phyloP scores from a whole-genome alignment of 2,888 invertebrate genomes.

The Lapara coniferarum region DNA sequence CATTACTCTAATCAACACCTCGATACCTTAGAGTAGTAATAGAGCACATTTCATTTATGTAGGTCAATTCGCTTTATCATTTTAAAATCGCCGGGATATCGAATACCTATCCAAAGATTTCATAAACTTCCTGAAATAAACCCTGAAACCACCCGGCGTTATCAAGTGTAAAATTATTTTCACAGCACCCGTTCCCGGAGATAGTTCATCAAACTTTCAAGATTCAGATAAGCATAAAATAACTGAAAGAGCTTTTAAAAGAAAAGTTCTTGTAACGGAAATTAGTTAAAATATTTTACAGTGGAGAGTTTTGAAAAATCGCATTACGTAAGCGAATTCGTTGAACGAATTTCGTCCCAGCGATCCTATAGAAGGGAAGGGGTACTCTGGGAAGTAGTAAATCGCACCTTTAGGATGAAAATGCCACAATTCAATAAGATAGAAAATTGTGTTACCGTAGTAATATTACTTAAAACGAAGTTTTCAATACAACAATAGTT shows the following conservation, averaged over 20 bases:
- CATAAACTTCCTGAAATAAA: constrained; percentile 3
- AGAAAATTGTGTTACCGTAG: no score
- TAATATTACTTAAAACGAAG: no score
- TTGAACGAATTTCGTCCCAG: not conserved
- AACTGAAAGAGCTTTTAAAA: constrained; percentile 39
- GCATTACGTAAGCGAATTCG: not conserved
- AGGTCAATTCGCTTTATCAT: no score
- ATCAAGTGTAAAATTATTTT: constrained; percentile 71
- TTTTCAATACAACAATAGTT: no score
- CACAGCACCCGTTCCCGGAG: constrained; percentile 51
- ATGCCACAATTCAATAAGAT: no score
- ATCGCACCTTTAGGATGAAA: no score
- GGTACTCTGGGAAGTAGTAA: no score
- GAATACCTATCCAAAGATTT: not conserved
- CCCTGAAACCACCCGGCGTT: constrained; percentile 50
- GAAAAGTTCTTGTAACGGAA: constrained; percentile 37
- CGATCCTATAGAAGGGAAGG: no score
- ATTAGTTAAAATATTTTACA: constrained; percentile 39
- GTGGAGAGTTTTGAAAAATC: constrained; percentile 31
- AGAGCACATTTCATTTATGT: no score
- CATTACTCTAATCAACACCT: no score
- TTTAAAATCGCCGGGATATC: not conserved
- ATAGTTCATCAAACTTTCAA: constrained; percentile 67
- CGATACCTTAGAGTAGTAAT: no score
- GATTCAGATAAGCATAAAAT: constrained; percentile 65